These are phyloP conservation scores for Lynx canadensis DNA, from an alignment of 2,113 vertebrate species.

Conservation along the genomic window DNA sequence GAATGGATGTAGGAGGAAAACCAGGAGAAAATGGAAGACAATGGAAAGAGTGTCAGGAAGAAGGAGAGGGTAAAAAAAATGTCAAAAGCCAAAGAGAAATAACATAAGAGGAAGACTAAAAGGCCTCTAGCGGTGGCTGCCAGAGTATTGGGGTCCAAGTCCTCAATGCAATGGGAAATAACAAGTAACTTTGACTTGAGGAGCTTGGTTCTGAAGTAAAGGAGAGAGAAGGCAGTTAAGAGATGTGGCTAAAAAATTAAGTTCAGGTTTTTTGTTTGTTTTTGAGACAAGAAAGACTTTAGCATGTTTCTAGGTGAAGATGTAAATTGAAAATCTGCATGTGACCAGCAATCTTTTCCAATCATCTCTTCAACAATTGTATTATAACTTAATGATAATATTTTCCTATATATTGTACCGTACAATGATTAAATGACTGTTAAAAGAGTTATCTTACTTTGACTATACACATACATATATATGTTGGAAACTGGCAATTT, in stretches of 20 bases:
- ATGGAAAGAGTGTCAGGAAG: not conserved
- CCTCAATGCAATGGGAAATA: too few species aligned
- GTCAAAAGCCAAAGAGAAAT: not conserved
- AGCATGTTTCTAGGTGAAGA: not conserved
- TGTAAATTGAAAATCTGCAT: not conserved
- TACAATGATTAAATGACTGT: not conserved
- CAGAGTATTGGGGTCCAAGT: not conserved
- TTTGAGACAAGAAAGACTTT: not conserved
- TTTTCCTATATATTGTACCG: not conserved
- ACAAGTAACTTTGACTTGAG: not conserved
- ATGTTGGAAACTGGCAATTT: not conserved
- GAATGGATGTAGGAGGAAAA: not conserved
- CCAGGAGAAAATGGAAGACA: not conserved
- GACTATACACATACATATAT: not conserved
- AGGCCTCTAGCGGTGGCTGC: not conserved
- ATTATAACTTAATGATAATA: not conserved
- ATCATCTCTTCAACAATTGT: not conserved
- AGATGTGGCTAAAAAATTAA: not conserved
- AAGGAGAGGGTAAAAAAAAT: not conserved
- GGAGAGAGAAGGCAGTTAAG: not conserved
- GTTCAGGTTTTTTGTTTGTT: not conserved
- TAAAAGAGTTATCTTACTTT: not conserved
- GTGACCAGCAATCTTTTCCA: not conserved
- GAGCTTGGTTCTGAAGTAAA: not conserved
- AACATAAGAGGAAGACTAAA: not conserved